Base-by-base conservation (phyloP, 2,888 invertebrate species). In the Pachliopta kotzebuea region DNA sequence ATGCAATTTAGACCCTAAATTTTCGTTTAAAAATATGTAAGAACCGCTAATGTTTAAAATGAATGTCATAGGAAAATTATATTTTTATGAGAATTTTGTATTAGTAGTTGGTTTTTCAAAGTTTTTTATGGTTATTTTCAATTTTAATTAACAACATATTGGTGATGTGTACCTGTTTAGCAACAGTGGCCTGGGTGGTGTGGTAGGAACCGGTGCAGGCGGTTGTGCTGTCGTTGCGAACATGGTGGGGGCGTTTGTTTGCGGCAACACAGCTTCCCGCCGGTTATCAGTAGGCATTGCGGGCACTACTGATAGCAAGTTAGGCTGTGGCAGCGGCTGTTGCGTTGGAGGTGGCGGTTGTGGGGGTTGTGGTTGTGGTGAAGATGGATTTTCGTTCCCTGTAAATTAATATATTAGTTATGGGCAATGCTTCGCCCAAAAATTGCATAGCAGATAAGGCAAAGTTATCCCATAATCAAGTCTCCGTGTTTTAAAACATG, bases 91-190 rank as follows among this genome's bases (percentile, higher is more conserved):
- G n/a, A n/a, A n/a, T n/a, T n/a, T n/a, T n/a, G n/a, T n/a, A n/a
- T n/a, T n/a, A n/a, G n/a, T n/a, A n/a, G n/a, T n/a, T n/a, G n/a
- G n/a, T n/a, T n/a, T n/a, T n/a, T n/a, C n/a, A n/a, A n/a, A n/a
- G n/a, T n/a, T n/a, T n/a, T n/a, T n/a, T 31, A 31, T 31, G 11
- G 31, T 31, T 31, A 9, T 31, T 29, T 4, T 31, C 8, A 31
- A 8, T 2, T 2, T 31, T 31, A 31, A 31, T 8, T 31, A 31
- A 31, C 9, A 31, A 1, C 11, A 7, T 31, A 31, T 31, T 31
- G 7, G 11, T 45, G 6, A 18, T 55, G 26, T 31, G 66, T 66
- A 84, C 85, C 84, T 82, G 69, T 85, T 85, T 1, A 85, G 73
- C 24, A 84, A 57, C 45, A 76, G 66, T 1, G 85, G 84, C 66